Conservation (phyloP, 2,797 vertebrate species). For the Muscicapa striata region DNA sequence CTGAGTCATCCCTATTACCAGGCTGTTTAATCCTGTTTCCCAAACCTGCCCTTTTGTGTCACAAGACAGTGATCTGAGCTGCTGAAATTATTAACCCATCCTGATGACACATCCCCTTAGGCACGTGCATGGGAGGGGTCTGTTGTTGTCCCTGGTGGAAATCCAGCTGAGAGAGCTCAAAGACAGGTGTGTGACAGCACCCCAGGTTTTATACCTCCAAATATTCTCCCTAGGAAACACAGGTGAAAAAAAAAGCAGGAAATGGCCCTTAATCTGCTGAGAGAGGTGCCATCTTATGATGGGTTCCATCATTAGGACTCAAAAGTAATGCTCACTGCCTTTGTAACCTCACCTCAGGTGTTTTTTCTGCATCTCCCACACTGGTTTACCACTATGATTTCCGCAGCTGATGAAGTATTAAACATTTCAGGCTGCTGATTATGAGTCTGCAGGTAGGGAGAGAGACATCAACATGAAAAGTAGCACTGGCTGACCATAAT, state of each 20-base stretch:
- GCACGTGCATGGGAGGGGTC: rapidly evolving
- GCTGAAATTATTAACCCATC: background rate
- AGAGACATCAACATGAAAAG: background rate
- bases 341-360: background rate
- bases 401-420: background rate
- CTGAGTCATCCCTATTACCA: background rate
- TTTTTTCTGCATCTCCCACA: background rate
- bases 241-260: background rate
- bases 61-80: background rate
- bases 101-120: background rate
- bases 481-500: background rate
- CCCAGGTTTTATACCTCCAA: background rate
- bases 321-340: background rate
- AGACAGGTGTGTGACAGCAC: background rate
- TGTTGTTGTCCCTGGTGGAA: background rate
- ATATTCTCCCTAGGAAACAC: background rate
- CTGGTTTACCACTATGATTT: background rate
- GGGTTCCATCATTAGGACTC: background rate
- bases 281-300: background rate
- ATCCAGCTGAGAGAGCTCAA: background rate
- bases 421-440: background rate
- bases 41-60: background rate
- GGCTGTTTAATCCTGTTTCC: background rate
- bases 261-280: background rate
- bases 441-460: background rate